These are phyloP conservation scores for Rousettus leschenaultii DNA, from an alignment of 2,113 vertebrate genomes.

Conservation along the genomic window DNA sequence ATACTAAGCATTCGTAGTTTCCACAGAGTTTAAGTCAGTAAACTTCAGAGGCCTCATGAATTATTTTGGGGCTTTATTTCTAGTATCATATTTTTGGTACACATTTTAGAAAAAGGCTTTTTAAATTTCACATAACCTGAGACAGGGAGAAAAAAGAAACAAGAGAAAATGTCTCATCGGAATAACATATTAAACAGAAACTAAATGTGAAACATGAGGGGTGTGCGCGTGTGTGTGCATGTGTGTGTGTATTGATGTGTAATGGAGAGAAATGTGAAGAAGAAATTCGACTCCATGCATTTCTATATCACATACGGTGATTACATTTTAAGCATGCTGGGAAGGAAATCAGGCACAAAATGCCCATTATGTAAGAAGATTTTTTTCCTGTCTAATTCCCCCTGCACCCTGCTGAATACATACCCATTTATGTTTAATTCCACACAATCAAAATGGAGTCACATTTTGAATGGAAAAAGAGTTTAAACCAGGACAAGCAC, in stretches of 20 bases:
- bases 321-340: slow-evolving; percentile 44
- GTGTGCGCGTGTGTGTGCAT: not conserved
- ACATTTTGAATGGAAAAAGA: not conserved
- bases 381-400: slow-evolving; percentile 6
- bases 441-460: not conserved
- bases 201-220: not conserved
- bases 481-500: not conserved
- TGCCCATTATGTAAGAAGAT: slow-evolving; percentile 2
- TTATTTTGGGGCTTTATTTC: not conserved
- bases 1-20: not conserved
- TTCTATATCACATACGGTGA: slow-evolving; percentile 36
- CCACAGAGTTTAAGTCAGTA: not conserved
- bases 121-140: not conserved
- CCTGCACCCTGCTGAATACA: not conserved
- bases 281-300: not conserved
- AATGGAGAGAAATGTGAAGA: not conserved
- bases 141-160: not conserved
- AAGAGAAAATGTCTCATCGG: not conserved
- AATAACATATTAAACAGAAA: not conserved
- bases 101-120: not conserved
- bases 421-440: not conserved
- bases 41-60: not conserved
- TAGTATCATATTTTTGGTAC: not conserved
- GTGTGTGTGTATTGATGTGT: not conserved
- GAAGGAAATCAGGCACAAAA: slow-evolving; percentile 62